Evolutionary conservation across 2,797 vertebrate species (phyloP).

Genomic region (Rhinogobio ventralis): DNA sequence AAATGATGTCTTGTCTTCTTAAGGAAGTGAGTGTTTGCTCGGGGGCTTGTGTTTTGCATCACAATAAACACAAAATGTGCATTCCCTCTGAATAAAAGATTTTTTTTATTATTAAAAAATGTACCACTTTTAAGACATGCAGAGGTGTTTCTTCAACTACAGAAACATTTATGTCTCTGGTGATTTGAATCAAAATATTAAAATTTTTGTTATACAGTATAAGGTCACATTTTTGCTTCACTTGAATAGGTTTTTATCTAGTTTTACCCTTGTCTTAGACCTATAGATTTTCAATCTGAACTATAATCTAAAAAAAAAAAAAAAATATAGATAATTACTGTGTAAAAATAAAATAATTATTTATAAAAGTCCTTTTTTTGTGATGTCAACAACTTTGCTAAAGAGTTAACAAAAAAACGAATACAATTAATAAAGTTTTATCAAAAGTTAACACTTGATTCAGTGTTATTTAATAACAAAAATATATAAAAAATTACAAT

Average conservation of each 20-base stretch:
- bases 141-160: neutral
- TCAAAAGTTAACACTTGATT: neutral
- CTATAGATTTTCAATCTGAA: neutral
- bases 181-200: neutral
- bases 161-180: neutral
- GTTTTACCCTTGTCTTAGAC: neutral
- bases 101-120: no score
- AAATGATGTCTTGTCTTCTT: constrained; percentile 75
- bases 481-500: neutral
- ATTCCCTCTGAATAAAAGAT: neutral
- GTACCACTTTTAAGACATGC: neutral
- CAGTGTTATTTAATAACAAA: neutral
- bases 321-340: neutral
- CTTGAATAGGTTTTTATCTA: neutral
- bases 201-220: neutral
- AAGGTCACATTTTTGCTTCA: no score
- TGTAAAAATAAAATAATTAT: neutral
- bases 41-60: neutral
- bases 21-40: constrained; percentile 60
- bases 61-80: neutral
- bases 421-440: neutral
- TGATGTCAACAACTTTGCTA: neutral
- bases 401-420: neutral
- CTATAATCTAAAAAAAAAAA: neutral
- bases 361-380: neutral